Base-by-base conservation (phyloP, 92 coral and sea anemone species). In the Zoanthus gigantus region DNA sequence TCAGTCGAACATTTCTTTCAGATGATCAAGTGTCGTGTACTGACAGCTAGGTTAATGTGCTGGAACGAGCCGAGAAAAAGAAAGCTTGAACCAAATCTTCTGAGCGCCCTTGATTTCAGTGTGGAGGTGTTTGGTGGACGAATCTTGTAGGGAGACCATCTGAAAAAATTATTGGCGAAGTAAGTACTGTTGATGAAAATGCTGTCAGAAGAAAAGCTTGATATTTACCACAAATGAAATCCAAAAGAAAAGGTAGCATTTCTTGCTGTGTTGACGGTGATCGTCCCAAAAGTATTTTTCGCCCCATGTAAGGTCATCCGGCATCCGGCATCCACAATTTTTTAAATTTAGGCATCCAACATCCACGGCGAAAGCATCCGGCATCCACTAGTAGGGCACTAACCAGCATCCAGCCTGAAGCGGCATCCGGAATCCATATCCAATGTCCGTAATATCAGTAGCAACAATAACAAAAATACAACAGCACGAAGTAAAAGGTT, bases 101-200 rank as follows among this genome's bases (percentile, higher is more conserved):
- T 71, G 45, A 71, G 45, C 74, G 45, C 74, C 44, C 75, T 71
- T 71, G 37, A 31, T 71, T 31, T 71, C 45, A 69, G 74, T 69
- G 74, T 69, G 45, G 74, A 69, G 74, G 74, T 29, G 45, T 69
- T 69, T 69, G 74, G 74, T 69, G 45, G 74, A 69, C 45, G 45
- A 69, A 69, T 69, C 74, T 69, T 69, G 74, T 69, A 69, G 74
- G 74, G 37, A 69, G 74, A 69, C 14, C 74, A 69, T 69, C 74
- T 69, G 74, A 31, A 69, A 31, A 69, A 29, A 31, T 65, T 69
- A 44, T 69, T 28, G 74, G 74, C 74, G 74, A 69, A 28, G 9
- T 69, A 69, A 69, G 74, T 69, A 69, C 15, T 69, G 45, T 7
- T 69, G 45, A 69, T 69, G 45, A 69, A 69, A 31, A 29, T 31